phyloP scores from a whole-genome alignment of 2,888 invertebrate species.

The Cosmorhoe ocellata region DNA sequence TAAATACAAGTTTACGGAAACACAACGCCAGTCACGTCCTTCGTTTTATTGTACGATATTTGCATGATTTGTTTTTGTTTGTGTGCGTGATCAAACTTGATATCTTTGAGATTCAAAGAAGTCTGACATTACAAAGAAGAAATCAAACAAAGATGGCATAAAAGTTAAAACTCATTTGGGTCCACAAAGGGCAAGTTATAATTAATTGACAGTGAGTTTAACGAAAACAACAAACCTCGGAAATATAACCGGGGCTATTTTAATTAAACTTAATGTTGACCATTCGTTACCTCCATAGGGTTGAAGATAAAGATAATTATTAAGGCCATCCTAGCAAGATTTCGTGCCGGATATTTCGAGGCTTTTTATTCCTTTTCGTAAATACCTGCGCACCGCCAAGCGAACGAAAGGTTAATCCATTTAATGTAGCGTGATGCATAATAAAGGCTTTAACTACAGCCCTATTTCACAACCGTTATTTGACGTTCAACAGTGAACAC shows the following conservation, averaged over 20 bases:
- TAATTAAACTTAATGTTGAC: slow-evolving; percentile 55
- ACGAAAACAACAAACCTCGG: slow-evolving; percentile 32
- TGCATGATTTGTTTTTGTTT: slow-evolving; percentile 35
- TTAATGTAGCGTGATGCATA: slow-evolving; percentile 25
- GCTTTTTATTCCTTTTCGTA: slow-evolving; percentile 37
- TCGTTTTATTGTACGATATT: slow-evolving; percentile 23
- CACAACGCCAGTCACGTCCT: slow-evolving; percentile 20
- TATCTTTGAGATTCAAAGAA: slow-evolving; percentile 1
- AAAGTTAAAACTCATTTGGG: neutral
- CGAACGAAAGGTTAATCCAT: slow-evolving; percentile 34
- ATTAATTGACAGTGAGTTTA: slow-evolving; percentile 11
- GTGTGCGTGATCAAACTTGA: slow-evolving; percentile 21
- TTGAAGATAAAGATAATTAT: slow-evolving; percentile 56
- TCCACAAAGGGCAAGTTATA: slow-evolving; percentile 1
- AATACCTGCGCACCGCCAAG: slow-evolving; percentile 34
- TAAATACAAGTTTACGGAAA: slow-evolving; percentile 3
- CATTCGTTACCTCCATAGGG: slow-evolving; percentile 51
- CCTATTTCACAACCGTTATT: neutral
- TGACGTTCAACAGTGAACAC: too few species aligned
- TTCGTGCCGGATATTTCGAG: slow-evolving; percentile 40
- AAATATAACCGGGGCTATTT: slow-evolving; percentile 43
- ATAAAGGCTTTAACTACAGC: slow-evolving; percentile 1
- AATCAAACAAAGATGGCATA: neutral
- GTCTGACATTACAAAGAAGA: neutral
- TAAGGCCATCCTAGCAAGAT: slow-evolving; percentile 44